These are phyloP conservation scores for Circaetus gallicus DNA, from an alignment of 2,113 vertebrate genomes.

Conservation along the genomic window DNA sequence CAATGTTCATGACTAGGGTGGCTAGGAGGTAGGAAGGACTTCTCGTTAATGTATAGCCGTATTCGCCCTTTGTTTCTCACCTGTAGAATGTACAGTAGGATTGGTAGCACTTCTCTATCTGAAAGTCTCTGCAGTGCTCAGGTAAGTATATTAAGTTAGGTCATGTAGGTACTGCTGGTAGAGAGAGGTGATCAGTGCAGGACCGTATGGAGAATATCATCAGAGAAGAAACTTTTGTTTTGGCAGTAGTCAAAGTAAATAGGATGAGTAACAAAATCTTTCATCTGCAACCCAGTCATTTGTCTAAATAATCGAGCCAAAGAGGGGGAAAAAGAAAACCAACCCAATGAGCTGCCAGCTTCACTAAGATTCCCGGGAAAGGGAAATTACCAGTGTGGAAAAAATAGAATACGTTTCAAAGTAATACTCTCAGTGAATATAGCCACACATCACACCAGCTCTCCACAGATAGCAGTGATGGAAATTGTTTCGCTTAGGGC, in stretches of 20 bases:
- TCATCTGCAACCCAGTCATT: background rate
- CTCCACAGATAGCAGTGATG: background rate
- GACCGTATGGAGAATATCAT: background rate
- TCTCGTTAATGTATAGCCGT: background rate
- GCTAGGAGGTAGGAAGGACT: background rate
- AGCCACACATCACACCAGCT: background rate
- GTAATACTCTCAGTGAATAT: background rate
- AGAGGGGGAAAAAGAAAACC: background rate
- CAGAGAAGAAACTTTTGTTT: background rate
- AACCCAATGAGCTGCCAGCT: background rate
- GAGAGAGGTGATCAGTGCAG: background rate
- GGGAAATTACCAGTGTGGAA: background rate
- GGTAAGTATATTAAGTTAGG: background rate
- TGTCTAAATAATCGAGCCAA: background rate
- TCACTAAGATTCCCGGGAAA: background rate
- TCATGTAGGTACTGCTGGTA: background rate
- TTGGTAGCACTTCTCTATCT: background rate
- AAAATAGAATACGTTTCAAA: background rate
- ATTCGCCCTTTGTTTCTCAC: background rate
- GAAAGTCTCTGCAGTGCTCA: background rate
- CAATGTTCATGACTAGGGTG: background rate
- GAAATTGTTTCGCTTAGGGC: background rate
- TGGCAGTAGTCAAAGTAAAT: background rate
- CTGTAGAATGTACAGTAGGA: background rate
- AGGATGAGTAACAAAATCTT: background rate